Evolutionary conservation across 2,113 vertebrate genomes (phyloP).

Genomic region (Zosterops pallidus): DNA sequence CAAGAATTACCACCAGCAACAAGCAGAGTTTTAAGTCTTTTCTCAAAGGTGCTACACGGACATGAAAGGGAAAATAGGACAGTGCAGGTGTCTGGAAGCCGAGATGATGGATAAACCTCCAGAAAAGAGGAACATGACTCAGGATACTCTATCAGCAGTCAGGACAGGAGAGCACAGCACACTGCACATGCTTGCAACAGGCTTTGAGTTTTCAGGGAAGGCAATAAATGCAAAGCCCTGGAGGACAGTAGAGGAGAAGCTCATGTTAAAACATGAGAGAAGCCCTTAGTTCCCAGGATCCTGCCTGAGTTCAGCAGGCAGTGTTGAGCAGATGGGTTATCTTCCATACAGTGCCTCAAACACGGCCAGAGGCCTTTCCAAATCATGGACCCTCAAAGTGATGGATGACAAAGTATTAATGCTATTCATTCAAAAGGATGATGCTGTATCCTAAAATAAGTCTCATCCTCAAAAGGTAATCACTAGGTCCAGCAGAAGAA

Average conservation of each 20-base stretch:
- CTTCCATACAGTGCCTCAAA: not conserved
- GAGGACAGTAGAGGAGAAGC: not conserved
- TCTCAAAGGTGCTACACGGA: not conserved
- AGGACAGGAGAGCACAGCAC: not conserved
- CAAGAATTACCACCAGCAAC: not conserved
- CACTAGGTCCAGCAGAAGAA: not conserved
- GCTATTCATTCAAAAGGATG: not conserved
- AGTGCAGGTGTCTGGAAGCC: not conserved
- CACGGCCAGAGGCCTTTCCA: not conserved
- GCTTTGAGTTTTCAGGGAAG: not conserved
- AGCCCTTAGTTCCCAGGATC: not conserved
- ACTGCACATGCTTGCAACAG: not conserved
- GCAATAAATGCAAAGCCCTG: not conserved
- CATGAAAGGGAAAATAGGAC: not conserved
- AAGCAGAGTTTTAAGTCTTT: not conserved
- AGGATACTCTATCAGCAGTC: not conserved
- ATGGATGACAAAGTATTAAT: not conserved
- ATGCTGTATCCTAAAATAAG: not conserved
- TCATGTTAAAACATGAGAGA: not conserved
- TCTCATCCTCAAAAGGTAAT: constrained; percentile 16
- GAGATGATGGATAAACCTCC: not conserved
- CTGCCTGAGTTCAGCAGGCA: not conserved
- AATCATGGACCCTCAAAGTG: rapidly evolving
- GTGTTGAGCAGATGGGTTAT: not conserved
- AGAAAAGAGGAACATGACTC: not conserved